Percentiles rank a stretch among this genome's conserved stretches.
These are phyloP conservation scores for Corvus cornix DNA, from an alignment of 2,113 vertebrate species.

Conservation along the genomic window DNA sequence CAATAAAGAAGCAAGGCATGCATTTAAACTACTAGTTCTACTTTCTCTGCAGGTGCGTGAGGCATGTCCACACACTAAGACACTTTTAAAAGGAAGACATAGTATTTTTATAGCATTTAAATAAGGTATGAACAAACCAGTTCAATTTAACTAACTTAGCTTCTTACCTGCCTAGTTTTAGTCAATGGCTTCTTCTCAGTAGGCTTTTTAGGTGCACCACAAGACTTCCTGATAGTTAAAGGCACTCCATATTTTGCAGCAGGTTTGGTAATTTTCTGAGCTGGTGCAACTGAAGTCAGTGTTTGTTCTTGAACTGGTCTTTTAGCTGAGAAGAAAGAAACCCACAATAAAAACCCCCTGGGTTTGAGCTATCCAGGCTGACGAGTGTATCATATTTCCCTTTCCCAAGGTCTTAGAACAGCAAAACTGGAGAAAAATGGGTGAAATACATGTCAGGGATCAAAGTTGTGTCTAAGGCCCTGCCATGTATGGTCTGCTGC, in stretches of 20 bases:
- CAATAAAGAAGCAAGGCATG: not conserved
- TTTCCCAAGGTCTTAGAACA: not conserved
- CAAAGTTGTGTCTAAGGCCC: rapidly evolving
- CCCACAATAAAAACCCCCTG: rapidly evolving
- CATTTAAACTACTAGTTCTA: not conserved
- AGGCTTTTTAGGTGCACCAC: slow-evolving; percentile 77
- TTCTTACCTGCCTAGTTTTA: slow-evolving; percentile 84
- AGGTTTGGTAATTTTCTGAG: slow-evolving; percentile 95
- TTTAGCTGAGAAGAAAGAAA: slow-evolving; percentile 75
- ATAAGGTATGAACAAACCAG: not conserved
- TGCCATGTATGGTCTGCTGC: not conserved
- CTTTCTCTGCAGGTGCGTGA: not conserved
- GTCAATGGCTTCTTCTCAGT: slow-evolving; percentile 79
- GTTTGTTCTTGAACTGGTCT: slow-evolving; percentile 79
- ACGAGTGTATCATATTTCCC: not conserved
- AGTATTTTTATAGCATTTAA: not conserved
- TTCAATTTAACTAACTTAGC: not conserved
- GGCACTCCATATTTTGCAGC: slow-evolving; percentile 97
- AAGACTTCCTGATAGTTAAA: slow-evolving; percentile 84
- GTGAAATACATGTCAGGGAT: not conserved
- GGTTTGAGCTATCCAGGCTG: not conserved
- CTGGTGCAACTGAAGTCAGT: slow-evolving; percentile 68
- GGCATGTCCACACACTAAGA: not conserved
- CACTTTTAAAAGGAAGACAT: not conserved
- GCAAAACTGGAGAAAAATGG: not conserved